These are phyloP conservation scores for Nebria salina DNA, from an alignment of 2,888 invertebrate species.

Conservation along the genomic window DNA sequence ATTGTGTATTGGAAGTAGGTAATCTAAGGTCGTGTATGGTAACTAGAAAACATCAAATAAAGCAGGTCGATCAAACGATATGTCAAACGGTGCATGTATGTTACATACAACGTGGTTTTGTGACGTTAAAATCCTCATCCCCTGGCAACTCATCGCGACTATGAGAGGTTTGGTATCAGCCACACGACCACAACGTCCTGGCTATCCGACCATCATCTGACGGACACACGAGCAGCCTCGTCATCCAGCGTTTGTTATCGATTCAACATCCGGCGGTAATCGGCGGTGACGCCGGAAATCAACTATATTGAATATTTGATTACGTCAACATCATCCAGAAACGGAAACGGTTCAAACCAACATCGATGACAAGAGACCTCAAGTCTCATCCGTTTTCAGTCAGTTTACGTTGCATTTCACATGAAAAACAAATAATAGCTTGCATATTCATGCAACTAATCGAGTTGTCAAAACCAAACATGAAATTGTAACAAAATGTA, in stretches of 20 bases:
- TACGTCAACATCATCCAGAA: constrained; percentile 40
- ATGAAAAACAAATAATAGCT: background rate
- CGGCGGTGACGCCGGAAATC: constrained; percentile 37
- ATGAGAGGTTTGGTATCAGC: background rate
- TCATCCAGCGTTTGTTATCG: constrained; percentile 20
- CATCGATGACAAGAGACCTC: background rate
- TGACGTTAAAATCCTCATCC: background rate
- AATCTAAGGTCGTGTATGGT: background rate
- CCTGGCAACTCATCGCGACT: background rate
- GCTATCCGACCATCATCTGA: background rate
- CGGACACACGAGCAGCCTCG: background rate
- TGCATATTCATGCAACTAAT: background rate
- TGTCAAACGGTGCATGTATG: background rate
- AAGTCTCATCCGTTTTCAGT: background rate
- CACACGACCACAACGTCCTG: background rate
- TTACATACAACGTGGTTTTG: background rate
- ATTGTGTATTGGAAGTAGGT: background rate
- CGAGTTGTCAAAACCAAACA: background rate
- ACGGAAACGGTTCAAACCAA: background rate
- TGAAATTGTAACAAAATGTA: background rate
- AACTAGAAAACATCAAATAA: background rate
- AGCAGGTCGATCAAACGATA: background rate
- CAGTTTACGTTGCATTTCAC: background rate
- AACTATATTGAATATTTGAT: constrained; percentile 46
- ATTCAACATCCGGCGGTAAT: constrained; percentile 38